Base-by-base conservation (phyloP, 2,888 invertebrate genomes). In the Zaprionus bogoriensis region DNA sequence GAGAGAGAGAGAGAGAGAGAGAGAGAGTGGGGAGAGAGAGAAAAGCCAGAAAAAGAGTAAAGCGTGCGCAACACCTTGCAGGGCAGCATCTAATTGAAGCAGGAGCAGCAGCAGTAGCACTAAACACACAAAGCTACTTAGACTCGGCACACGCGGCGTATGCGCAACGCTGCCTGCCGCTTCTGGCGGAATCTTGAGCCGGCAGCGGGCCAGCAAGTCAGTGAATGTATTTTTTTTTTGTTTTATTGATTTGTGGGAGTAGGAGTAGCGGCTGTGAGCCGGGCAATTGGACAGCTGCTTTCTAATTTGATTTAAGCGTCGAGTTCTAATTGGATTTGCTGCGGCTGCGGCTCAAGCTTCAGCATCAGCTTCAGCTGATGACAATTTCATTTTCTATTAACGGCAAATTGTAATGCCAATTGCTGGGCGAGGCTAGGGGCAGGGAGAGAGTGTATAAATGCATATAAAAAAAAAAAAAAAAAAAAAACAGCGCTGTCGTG, bases 381-480 rank as follows among this genome's bases (percentile, higher is more conserved):
- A 83, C 80, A 80, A 80, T 80, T 80, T 80, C 84, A 84, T 80
- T 87, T 72, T 79, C 79, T 83, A 79, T 79, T 79, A 83, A 68
- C 72, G 61, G 44, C 50, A 62, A 61, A 66, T 62, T 59, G 71
- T 69, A 85, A 82, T 73, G 83, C 79, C 77, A 74, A 74, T 74
- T 74, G 76, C 76, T 28, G 17, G 38, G 22, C 28, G 10, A 44
- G 28, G 27, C 51, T 6, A 7, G 27, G 5, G 19, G 6, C 1
- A 12, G 23, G 9, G 22, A 6, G n/a, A 0, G 27, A 14, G 12
- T 5, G 12, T 30, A 42, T 44, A 58, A 60, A 65, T 81, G 84
- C 83, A 80, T 78, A 19, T 6, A 23, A 6, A 27, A 27, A 9
- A 7, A 2, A 10, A 6, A 27, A 10, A 27, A 27, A 27, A 27